Conservation (phyloP, 1,140 invertebrate genomes). For the Drosophila takahashii region DNA sequence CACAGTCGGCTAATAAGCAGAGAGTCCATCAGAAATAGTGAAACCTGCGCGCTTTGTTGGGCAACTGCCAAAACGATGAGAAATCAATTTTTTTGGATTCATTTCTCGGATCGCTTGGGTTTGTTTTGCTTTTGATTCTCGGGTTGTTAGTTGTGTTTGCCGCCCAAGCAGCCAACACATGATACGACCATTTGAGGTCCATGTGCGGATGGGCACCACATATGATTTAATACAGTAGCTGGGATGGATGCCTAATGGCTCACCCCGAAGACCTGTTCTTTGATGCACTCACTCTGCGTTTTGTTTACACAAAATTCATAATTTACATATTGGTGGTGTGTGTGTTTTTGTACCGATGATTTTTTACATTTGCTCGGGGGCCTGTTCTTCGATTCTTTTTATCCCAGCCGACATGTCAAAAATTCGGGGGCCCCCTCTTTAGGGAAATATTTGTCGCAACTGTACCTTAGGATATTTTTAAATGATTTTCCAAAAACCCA, state of each 20-base stretch:
- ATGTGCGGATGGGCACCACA: constrained; percentile 18
- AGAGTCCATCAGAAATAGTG: constrained; percentile 61
- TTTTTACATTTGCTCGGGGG: constrained; percentile 71
- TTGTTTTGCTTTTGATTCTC: constrained; percentile 48
- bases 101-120: constrained; percentile 28
- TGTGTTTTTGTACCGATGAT: constrained; percentile 54
- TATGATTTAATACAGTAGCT: constrained; percentile 80
- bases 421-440: constrained; percentile 5
- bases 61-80: constrained; percentile 70
- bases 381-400: constrained; percentile 64
- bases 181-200: constrained; percentile 40
- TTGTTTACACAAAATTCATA: constrained; percentile 82
- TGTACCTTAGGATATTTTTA: constrained; percentile 49
- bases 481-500: constrained; percentile 13
- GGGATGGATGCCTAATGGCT: constrained; percentile 71
- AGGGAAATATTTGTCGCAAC: constrained; percentile 48
- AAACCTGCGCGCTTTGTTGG: constrained; percentile 63
- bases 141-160: constrained; percentile 49
- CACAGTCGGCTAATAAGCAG: constrained; percentile 69
- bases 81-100: constrained; percentile 68
- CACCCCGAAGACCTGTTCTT: constrained; percentile 63
- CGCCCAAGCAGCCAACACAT: constrained; percentile 72
- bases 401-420: constrained; percentile 62
- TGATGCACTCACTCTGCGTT: constrained; percentile 71
- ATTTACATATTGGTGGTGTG: constrained; percentile 74